Percentiles rank a stretch among this genome's conserved stretches.
Evolutionary conservation across 1,140 invertebrate species (phyloP).

Genomic region (Steinernema feltiae): DNA sequence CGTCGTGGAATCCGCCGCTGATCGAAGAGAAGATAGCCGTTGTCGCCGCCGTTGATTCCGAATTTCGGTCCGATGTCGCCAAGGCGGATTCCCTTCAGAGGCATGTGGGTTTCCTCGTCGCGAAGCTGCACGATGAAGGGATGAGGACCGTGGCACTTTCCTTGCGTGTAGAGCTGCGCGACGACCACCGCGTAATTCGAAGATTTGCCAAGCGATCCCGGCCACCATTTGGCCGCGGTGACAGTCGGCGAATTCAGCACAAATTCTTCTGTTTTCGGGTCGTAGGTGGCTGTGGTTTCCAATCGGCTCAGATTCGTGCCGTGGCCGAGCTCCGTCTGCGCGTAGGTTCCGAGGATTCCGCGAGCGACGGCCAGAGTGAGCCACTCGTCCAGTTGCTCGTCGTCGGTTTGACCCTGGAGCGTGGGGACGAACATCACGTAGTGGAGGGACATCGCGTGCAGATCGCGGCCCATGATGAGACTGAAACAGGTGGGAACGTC

Average conservation of each 20-base stretch:
- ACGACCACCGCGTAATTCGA: conserved; percentile 78
- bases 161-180: conserved; percentile 78
- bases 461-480: conserved; percentile 68
- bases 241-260: conserved; percentile 77
- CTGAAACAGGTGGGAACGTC: not conserved
- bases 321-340: conserved; percentile 88
- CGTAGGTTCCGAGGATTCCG: conserved; percentile 83
- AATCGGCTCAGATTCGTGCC: conserved; percentile 82
- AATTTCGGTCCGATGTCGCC: conserved; percentile 89
- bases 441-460: conserved; percentile 74
- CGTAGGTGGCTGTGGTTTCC: conserved; percentile 84
- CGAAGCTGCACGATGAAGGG: conserved; percentile 84
- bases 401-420: conserved; percentile 75
- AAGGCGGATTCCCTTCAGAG: conserved; percentile 76
- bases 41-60: conserved; percentile 81
- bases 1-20: conserved; percentile 69
- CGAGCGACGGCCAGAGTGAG: conserved; percentile 72
- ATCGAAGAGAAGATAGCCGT: conserved; percentile 60
- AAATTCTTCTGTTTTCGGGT: conserved; percentile 76
- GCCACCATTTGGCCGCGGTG: conserved; percentile 77
- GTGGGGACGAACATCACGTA: conserved; percentile 87
- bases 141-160: conserved; percentile 78
- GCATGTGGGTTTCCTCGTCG: conserved; percentile 76
- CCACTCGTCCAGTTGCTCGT: conserved; percentile 80
- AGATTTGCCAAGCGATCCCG: conserved; percentile 71